These are phyloP conservation scores for Brassicogethes aeneus DNA, from an alignment of 2,888 invertebrate species.

Conservation along the genomic window DNA sequence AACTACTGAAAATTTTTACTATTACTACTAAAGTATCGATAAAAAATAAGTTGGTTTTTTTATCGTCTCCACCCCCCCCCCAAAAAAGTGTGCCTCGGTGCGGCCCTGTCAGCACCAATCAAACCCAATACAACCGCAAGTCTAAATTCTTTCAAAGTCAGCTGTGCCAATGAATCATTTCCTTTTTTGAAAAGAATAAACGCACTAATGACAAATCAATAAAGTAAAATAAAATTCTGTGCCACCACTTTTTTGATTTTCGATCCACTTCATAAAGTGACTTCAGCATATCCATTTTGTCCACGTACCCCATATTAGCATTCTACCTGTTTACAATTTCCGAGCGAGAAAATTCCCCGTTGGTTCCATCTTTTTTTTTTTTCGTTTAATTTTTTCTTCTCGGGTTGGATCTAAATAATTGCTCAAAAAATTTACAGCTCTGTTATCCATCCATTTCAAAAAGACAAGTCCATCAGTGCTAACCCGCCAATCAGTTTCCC, in stretches of 20 bases:
- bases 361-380: not conserved
- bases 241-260: not conserved
- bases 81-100: no score
- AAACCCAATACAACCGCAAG: not conserved
- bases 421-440: not conserved
- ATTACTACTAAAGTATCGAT: no score
- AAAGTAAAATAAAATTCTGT: not conserved
- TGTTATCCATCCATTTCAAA: constrained; percentile 3
- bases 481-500: constrained; percentile 5
- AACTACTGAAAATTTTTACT: no score
- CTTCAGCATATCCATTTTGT: not conserved
- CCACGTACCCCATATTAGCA: constrained; percentile 4
- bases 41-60: no score
- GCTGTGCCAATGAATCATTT: not conserved
- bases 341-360: not conserved
- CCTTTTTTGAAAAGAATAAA: not conserved
- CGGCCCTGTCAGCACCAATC: not conserved
- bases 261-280: not conserved
- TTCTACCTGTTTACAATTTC: constrained; percentile 5
- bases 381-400: not conserved
- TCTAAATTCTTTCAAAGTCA: not conserved
- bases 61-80: no score
- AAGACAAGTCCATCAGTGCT: not conserved
- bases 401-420: not conserved
- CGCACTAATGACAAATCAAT: not conserved